These are phyloP conservation scores for Oncopeltus fasciatus DNA, from an alignment of 1,140 invertebrate genomes.

Conservation along the genomic window DNA sequence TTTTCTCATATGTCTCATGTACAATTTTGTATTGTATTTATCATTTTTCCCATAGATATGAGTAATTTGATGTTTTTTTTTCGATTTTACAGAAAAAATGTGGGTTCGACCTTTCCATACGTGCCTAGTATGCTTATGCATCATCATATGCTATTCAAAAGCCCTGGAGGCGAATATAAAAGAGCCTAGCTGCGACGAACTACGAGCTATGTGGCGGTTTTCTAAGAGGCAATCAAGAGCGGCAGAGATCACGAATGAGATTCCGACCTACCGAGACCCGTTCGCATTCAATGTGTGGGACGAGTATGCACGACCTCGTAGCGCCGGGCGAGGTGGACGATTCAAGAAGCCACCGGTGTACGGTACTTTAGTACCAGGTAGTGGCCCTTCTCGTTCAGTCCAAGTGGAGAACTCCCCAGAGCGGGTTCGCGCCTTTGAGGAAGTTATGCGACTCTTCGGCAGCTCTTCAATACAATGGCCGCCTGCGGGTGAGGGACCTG, in stretches of 20 bases:
- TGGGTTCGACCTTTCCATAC: constrained; percentile 15
- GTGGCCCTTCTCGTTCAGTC: constrained; percentile 26
- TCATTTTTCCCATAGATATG: too few relatives aligned
- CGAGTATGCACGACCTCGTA: constrained; percentile 16
- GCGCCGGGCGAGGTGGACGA: constrained; percentile 22
- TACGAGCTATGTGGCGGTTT: constrained; percentile 82
- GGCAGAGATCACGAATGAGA: constrained; percentile 69
- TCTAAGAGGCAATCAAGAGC: constrained; percentile 75
- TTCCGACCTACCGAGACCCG: constrained; percentile 62
- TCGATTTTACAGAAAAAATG: constrained; percentile 17
- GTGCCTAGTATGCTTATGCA: constrained; percentile 17
- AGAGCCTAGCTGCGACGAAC: constrained; percentile 72
- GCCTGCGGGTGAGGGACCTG: too few relatives aligned
- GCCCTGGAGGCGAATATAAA: constrained; percentile 27
- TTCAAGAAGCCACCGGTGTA: constrained; percentile 34
- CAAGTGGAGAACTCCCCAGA: constrained; percentile 25
- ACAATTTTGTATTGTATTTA: too few relatives aligned
- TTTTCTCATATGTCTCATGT: too few relatives aligned
- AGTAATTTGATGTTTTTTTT: not conserved
- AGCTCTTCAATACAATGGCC: not conserved
- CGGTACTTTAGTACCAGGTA: constrained; percentile 39
- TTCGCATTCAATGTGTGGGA: constrained; percentile 69
- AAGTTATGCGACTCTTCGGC: constrained; percentile 23
- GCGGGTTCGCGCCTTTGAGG: constrained; percentile 32
- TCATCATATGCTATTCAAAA: constrained; percentile 14